Conservation (phyloP, 2,797 vertebrate genomes). For the Diceros bicornis region DNA sequence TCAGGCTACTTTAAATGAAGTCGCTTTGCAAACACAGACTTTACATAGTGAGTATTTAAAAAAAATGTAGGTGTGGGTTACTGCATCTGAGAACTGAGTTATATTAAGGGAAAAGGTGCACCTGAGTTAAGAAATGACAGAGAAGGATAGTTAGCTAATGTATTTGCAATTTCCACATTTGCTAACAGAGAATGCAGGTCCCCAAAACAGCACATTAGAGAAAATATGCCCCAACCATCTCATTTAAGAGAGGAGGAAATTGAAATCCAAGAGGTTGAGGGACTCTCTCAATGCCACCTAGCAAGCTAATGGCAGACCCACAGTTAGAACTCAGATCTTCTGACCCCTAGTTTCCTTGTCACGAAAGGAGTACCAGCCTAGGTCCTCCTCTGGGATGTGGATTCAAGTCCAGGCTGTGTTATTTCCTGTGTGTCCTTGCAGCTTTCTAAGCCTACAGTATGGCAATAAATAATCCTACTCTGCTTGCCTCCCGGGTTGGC, state of each 20-base stretch:
- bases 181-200: background rate
- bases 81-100: background rate
- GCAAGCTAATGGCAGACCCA: background rate
- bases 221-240: background rate
- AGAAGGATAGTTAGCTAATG: background rate
- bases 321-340: background rate
- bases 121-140: background rate
- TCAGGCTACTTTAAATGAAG: background rate
- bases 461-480: background rate
- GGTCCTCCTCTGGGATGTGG: background rate
- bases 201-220: background rate
- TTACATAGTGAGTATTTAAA: background rate
- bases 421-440: background rate
- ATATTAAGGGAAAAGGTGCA: conserved; percentile 1
- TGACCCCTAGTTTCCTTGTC: background rate
- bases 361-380: background rate
- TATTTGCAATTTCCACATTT: background rate
- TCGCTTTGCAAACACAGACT: conserved; percentile 48
- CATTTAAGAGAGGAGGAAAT: background rate
- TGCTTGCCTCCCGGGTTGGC: background rate
- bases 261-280: background rate
- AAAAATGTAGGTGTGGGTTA: background rate
- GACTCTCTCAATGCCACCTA: background rate
- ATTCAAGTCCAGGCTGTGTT: background rate
- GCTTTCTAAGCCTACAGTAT: background rate